Evolutionary conservation across 2,888 invertebrate genomes (phyloP).

Genomic region (Osmoderma eremita): DNA sequence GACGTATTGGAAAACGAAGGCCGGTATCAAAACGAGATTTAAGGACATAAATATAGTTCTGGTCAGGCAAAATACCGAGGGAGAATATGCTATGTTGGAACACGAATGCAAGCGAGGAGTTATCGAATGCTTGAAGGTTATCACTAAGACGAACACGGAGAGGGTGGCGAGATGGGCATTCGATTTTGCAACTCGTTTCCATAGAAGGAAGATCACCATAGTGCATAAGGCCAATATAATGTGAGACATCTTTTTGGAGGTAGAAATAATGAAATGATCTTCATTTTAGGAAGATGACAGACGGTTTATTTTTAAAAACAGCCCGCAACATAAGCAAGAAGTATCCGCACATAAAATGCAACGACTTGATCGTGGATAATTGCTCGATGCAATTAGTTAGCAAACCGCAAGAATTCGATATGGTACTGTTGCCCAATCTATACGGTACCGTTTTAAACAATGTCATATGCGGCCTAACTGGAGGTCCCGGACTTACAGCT

Average conservation of each 20-base stretch:
- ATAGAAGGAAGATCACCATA: slow-evolving; percentile 70
- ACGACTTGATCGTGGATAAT: slow-evolving; percentile 56
- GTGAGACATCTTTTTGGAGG: slow-evolving; percentile 52
- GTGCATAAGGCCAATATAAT: slow-evolving; percentile 74
- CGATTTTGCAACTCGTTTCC: slow-evolving; percentile 67
- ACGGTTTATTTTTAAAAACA: slow-evolving; percentile 58
- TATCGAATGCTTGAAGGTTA: slow-evolving; percentile 71
- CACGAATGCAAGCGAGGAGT: slow-evolving; percentile 71
- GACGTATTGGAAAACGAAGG: slow-evolving; percentile 67
- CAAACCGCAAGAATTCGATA: slow-evolving; percentile 56
- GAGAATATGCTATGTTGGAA: slow-evolving; percentile 72
- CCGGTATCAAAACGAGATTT: slow-evolving; percentile 63
- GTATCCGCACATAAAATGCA: slow-evolving; percentile 55
- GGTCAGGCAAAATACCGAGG: slow-evolving; percentile 74
- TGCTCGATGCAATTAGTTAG: slow-evolving; percentile 56
- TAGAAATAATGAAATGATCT: slow-evolving; percentile 5
- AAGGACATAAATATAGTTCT: slow-evolving; percentile 68
- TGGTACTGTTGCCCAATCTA: slow-evolving; percentile 58
- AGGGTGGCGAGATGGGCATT: slow-evolving; percentile 71
- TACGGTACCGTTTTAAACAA: slow-evolving; percentile 57
- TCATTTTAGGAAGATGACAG: slow-evolving; percentile 57
- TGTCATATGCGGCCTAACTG: slow-evolving; percentile 56
- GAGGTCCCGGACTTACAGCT: slow-evolving; percentile 56
- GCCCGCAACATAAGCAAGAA: slow-evolving; percentile 52
- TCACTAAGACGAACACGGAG: slow-evolving; percentile 65